These are phyloP conservation scores for Eublepharis macularius DNA, from an alignment of 2,113 vertebrate species.

Conservation along the genomic window DNA sequence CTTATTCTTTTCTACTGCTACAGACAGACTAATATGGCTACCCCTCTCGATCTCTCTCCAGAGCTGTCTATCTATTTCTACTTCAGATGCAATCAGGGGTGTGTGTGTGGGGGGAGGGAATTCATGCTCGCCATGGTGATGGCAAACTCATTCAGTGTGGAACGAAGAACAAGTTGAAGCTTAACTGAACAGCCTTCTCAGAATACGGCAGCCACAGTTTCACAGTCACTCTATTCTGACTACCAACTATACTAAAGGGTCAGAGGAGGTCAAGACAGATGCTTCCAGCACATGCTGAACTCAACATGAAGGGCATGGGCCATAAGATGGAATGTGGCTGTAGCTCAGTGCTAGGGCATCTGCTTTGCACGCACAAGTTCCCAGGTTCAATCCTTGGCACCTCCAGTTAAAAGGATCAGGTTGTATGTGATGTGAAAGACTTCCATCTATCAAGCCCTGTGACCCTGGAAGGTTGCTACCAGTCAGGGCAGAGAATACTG, in stretches of 20 bases:
- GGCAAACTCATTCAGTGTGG: background rate
- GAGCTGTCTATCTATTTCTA: background rate
- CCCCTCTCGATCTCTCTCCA: too few relatives aligned
- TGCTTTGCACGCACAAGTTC: too few relatives aligned
- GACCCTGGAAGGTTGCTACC: too few relatives aligned
- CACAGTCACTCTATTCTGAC: background rate
- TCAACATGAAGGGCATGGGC: background rate
- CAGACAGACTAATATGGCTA: too few relatives aligned
- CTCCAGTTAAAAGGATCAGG: too few relatives aligned
- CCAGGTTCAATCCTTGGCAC: too few relatives aligned
- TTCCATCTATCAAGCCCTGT: too few relatives aligned
- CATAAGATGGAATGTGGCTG: background rate
- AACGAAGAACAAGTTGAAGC: background rate
- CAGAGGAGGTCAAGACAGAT: background rate
- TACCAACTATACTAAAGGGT: background rate
- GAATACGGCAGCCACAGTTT: background rate
- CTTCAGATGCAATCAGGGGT: background rate
- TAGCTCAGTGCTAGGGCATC: too few relatives aligned
- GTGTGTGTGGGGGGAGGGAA: too few relatives aligned
- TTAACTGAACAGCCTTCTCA: background rate
- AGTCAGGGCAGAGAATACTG: too few relatives aligned
- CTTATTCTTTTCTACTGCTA: too few relatives aligned
- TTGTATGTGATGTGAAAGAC: too few relatives aligned
- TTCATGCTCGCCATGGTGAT: background rate
- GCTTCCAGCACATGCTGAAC: background rate